Evolutionary conservation across 1,140 invertebrate genomes (phyloP).

Genomic region (Nasonia longicornis): DNA sequence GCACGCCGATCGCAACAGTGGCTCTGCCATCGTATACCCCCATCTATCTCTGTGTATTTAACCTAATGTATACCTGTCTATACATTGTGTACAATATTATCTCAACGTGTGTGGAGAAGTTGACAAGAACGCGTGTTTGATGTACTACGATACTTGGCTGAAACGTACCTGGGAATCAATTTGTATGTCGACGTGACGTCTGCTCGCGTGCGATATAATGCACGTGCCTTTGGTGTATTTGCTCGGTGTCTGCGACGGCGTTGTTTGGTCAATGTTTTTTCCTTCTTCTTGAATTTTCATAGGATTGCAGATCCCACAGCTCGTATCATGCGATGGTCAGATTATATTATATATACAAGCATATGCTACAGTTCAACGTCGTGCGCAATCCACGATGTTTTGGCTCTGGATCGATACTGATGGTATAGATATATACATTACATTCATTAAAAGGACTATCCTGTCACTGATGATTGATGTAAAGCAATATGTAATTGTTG

Average conservation of each 20-base stretch:
- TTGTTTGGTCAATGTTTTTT: not conserved
- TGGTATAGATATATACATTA: too few relatives aligned
- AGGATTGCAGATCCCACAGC: not conserved
- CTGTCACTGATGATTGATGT: too few relatives aligned
- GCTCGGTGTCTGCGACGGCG: not conserved
- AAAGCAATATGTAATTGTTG: too few relatives aligned
- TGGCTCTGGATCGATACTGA: too few relatives aligned
- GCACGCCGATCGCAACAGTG: not conserved
- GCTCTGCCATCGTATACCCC: not conserved
- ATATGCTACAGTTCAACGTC: too few relatives aligned
- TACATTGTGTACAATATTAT: constrained; percentile 21
- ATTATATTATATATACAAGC: too few relatives aligned
- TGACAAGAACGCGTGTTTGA: constrained; percentile 14
- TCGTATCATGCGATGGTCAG: too few relatives aligned
- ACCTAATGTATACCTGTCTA: not conserved
- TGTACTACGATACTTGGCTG: not conserved
- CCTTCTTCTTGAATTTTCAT: not conserved
- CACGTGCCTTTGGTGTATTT: not conserved
- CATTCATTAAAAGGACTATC: too few relatives aligned
- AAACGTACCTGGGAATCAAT: not conserved
- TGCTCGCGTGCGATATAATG: not conserved
- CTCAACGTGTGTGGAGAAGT: not conserved
- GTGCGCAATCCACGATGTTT: too few relatives aligned
- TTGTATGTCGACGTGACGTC: not conserved
- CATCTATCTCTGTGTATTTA: not conserved